Percentiles rank a stretch among this genome's conserved stretches.
These are phyloP conservation scores for Drosophila melanocephala DNA, from an alignment of 2,888 invertebrate genomes.

Conservation along the genomic window DNA sequence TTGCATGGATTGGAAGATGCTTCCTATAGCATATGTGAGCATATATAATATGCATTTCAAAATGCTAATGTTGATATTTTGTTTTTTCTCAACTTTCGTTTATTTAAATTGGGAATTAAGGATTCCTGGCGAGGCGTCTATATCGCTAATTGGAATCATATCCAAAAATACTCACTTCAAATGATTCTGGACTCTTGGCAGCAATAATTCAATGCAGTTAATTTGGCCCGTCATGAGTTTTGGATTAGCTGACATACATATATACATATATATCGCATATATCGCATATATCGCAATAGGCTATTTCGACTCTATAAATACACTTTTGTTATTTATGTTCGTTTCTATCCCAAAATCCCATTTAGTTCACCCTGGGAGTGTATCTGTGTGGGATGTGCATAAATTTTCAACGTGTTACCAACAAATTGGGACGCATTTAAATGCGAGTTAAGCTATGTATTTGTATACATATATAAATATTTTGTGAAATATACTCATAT, in stretches of 20 bases:
- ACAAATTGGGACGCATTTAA: conserved; percentile 42
- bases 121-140: neutral
- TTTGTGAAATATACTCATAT: neutral
- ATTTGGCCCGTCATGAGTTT: conserved; percentile 1
- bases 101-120: neutral
- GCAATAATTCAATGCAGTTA: conserved; percentile 12
- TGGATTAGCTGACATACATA: neutral
- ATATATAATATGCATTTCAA: neutral
- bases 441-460: conserved; percentile 29
- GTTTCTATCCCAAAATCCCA: conserved; percentile 22
- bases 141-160: neutral
- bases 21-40: neutral
- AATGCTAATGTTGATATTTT: neutral
- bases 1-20: neutral
- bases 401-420: conserved; percentile 38
- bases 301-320: conserved; percentile 28
- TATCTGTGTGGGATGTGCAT: conserved; percentile 57
- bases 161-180: neutral
- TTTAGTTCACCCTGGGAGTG: conserved; percentile 20
- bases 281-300: conserved; percentile 16
- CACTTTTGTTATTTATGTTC: conserved; percentile 31
- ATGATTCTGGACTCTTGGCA: neutral
- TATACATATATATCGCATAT: neutral
- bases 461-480: neutral
- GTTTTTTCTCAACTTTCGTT: neutral